These are phyloP conservation scores for Anolis sagrei DNA, from an alignment of 2,113 vertebrate species.

Conservation along the genomic window DNA sequence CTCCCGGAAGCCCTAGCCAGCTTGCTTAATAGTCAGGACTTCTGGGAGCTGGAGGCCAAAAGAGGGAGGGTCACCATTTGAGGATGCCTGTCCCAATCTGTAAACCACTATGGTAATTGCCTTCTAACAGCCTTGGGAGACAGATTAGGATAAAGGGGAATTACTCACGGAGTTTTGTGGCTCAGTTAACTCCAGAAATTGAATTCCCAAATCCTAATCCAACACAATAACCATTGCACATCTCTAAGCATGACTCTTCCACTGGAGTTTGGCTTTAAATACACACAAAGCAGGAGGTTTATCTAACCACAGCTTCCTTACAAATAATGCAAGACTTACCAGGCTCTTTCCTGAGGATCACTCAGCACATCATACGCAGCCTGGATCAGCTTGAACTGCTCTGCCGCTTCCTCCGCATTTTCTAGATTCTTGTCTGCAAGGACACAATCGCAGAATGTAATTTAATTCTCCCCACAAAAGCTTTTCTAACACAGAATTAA, in stretches of 20 bases:
- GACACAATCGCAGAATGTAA: not conserved
- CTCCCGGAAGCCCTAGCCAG: too few relatives aligned
- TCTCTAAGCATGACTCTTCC: not conserved
- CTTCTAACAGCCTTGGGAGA: not conserved
- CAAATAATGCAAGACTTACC: slow-evolving; percentile 73
- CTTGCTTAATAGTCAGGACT: too few relatives aligned
- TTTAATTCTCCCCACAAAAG: fast-evolving
- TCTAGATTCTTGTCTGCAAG: slow-evolving; percentile 94
- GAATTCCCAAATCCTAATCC: not conserved
- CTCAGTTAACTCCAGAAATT: not conserved
- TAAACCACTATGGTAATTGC: too few relatives aligned
- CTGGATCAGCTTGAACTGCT: slow-evolving; percentile 95
- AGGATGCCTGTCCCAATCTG: too few relatives aligned
- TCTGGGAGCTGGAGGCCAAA: too few relatives aligned
- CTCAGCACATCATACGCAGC: slow-evolving; percentile 95
- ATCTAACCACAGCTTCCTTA: too few relatives aligned
- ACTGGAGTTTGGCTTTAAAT: not conserved
- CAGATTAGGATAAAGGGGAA: not conserved
- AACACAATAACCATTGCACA: not conserved
- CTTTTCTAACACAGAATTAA: not conserved
- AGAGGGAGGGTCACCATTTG: too few relatives aligned
- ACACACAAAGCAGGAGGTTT: too few relatives aligned
- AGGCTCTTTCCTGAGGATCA: slow-evolving; percentile 95
- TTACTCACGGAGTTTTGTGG: not conserved
- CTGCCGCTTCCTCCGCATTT: slow-evolving; percentile 88